Conservation (phyloP, 2,113 vertebrate species). For the Ceratotherium simum region DNA sequence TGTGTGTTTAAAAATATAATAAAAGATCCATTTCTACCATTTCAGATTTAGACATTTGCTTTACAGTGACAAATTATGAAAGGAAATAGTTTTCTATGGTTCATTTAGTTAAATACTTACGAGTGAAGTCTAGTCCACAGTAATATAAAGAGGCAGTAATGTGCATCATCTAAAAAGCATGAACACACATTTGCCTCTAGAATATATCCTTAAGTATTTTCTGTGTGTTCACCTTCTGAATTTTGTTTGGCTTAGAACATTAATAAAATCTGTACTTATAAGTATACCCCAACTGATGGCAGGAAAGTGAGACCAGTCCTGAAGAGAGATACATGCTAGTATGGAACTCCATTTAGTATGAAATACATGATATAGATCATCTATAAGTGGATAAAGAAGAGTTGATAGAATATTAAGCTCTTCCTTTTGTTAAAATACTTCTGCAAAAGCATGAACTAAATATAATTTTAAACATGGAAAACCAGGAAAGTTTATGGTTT, state of each 20-base stretch:
- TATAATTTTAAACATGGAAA: slow-evolving; percentile 31
- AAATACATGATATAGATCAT: not conserved
- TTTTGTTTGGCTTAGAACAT: slow-evolving; percentile 30
- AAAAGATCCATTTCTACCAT: slow-evolving; percentile 56
- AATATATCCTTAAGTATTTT: not conserved
- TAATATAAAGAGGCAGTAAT: not conserved
- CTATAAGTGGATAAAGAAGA: not conserved
- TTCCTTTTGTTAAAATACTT: not conserved
- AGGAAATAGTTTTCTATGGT: slow-evolving; percentile 53
- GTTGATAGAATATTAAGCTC: not conserved
- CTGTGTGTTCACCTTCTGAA: not conserved
- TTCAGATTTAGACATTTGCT: slow-evolving; percentile 64
- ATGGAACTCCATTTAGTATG: not conserved
- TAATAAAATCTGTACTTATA: slow-evolving; percentile 20
- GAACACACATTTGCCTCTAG: not conserved
- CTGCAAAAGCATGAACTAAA: not conserved
- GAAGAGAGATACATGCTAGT: not conserved
- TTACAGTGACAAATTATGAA: slow-evolving; percentile 65
- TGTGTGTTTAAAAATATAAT: slow-evolving; percentile 66
- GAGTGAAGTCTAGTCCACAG: slow-evolving; percentile 2
- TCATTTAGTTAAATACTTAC: slow-evolving; percentile 59
- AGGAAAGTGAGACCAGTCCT: not conserved
- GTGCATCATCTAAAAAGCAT: not conserved
- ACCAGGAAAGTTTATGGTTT: not conserved
- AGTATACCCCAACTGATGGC: not conserved